Conservation (phyloP, 2,888 invertebrate genomes). For the Melanophora roralis region DNA sequence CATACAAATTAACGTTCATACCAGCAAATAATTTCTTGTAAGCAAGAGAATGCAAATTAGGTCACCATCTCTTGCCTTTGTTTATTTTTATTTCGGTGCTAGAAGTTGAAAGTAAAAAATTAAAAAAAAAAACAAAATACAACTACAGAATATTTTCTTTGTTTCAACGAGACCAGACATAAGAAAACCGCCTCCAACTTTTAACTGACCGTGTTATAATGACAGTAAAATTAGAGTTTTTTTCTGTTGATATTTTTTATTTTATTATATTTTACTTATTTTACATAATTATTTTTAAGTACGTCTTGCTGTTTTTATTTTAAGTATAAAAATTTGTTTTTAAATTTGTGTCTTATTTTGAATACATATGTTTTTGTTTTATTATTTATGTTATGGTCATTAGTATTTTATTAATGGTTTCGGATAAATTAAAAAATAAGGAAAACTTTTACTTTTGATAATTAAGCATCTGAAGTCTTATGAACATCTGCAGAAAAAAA, state of each 20-base stretch:
- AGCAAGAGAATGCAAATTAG: slow-evolving; percentile 56
- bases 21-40: slow-evolving; percentile 13
- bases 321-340: slow-evolving; percentile 18
- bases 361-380: slow-evolving; percentile 21
- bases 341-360: slow-evolving; percentile 11
- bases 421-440: background rate
- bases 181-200: slow-evolving; percentile 55
- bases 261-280: background rate
- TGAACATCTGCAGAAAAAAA: no score
- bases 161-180: background rate
- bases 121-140: background rate
- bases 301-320: background rate
- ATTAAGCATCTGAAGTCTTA: slow-evolving; percentile 13
- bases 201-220: slow-evolving; percentile 51
- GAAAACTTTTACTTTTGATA: slow-evolving; percentile 50
- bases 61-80: slow-evolving; percentile 35
- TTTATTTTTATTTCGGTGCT: slow-evolving; percentile 14
- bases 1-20: background rate
- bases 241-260: background rate
- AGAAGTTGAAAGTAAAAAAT: slow-evolving; percentile 11
- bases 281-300: background rate
- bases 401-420: background rate
- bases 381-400: background rate
- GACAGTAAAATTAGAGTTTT: slow-evolving; percentile 53
- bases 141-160: background rate